These are phyloP conservation scores for Gymnosoma rotundatum DNA, from an alignment of 2,888 invertebrate species.

Conservation along the genomic window DNA sequence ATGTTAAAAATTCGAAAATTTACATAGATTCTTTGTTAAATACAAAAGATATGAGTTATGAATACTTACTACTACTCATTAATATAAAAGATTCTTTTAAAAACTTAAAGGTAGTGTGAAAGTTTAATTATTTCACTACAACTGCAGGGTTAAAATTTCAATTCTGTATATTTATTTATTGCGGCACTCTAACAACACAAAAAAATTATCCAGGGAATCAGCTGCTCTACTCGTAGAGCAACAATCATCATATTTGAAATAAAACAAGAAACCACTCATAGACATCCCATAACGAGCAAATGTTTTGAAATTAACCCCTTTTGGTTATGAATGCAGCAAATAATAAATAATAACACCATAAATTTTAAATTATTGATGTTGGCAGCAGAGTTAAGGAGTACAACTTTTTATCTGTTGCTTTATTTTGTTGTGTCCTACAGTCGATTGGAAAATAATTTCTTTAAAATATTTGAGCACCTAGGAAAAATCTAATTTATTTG, in stretches of 20 bases:
- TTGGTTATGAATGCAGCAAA: constrained; percentile 40
- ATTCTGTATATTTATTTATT: too few relatives aligned
- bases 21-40: too few relatives aligned
- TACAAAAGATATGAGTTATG: too few relatives aligned
- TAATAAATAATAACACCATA: constrained; percentile 15
- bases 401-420: not conserved
- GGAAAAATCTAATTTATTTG: too few relatives aligned
- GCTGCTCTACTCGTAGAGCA: not conserved
- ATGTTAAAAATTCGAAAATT: too few relatives aligned
- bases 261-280: not conserved
- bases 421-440: not conserved
- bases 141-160: not conserved
- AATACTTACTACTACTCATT: too few relatives aligned
- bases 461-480: not conserved
- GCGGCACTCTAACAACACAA: not conserved
- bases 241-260: constrained; percentile 20
- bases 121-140: not conserved
- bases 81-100: too few relatives aligned
- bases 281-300: not conserved
- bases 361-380: not conserved
- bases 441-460: not conserved
- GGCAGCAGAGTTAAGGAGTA: constrained; percentile 10
- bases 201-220: not conserved
- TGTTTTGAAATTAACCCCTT: constrained; percentile 61
- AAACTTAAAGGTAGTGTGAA: too few relatives aligned